Percentiles rank a stretch among this genome's conserved stretches.
These are phyloP conservation scores for Gouania willdenowi DNA, from an alignment of 2,797 vertebrate genomes.

Conservation along the genomic window DNA sequence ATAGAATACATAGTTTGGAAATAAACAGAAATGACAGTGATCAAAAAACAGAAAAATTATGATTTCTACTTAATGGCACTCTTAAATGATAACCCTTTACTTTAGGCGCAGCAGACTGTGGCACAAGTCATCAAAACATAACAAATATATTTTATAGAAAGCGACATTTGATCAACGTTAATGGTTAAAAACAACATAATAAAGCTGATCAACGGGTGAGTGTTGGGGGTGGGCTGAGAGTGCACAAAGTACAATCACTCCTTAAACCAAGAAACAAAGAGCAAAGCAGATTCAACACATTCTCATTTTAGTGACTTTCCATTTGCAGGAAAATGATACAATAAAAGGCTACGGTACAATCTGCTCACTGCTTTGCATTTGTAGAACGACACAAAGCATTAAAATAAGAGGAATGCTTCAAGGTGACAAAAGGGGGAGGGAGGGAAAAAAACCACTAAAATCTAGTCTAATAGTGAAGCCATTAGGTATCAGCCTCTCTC, in stretches of 20 bases:
- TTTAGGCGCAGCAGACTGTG: conserved; percentile 6
- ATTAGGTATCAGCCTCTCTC: conserved; percentile 34
- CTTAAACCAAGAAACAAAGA: conserved; percentile 14
- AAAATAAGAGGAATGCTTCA: conserved; percentile 58
- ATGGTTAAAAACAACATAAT: conserved; percentile 50
- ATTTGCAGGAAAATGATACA: conserved; percentile 11
- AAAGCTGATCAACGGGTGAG: conserved; percentile 22
- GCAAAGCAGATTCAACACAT: conserved; percentile 15
- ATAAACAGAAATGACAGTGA: conserved; percentile 52
- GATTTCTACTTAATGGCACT: conserved; percentile 54
- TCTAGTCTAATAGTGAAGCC: conserved; percentile 44
- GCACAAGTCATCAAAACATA: conserved; percentile 32
- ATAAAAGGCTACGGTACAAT: conserved; percentile 16
- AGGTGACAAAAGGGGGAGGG: conserved; percentile 18
- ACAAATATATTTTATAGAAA: conserved; percentile 30
- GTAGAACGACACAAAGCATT: conserved; percentile 19
- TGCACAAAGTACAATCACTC: conserved; percentile 29
- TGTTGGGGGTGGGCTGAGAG: neutral
- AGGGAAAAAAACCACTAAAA: conserved; percentile 6
- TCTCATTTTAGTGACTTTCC: neutral
- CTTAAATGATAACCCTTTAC: conserved; percentile 17
- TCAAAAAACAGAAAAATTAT: conserved; percentile 30
- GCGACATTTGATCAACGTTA: conserved; percentile 24
- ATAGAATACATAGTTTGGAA: conserved; percentile 66
- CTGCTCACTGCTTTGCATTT: conserved; percentile 16